Conservation (phyloP, 2,888 invertebrate genomes). For the Pandemis heparana region DNA sequence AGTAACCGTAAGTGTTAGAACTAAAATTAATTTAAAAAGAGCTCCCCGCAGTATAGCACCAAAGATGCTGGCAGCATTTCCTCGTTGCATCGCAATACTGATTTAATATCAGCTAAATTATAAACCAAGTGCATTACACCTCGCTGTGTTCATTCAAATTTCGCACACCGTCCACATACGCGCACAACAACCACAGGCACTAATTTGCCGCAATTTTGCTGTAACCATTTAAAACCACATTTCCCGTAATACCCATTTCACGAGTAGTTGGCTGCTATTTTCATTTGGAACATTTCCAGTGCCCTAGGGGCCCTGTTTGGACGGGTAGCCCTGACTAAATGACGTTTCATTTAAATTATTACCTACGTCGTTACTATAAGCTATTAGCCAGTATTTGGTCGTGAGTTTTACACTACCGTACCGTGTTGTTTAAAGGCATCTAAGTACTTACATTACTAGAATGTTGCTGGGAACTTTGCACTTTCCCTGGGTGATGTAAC, state of each 20-base stretch:
- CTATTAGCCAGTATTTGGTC: neutral
- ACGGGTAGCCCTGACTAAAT: constrained; percentile 30
- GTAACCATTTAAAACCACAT: constrained; percentile 19
- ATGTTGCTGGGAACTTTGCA: too few species aligned
- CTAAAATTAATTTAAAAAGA: too few species aligned
- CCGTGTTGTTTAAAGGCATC: neutral
- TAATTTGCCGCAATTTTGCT: constrained; percentile 3
- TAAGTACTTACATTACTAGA: neutral
- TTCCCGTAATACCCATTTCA: constrained; percentile 17
- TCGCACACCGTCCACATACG: neutral
- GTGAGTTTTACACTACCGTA: neutral
- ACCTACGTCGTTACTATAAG: constrained; percentile 5
- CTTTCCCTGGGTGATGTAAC: too few species aligned
- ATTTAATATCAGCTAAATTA: too few species aligned
- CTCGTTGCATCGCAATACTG: too few species aligned
- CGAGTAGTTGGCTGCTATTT: constrained; percentile 21
- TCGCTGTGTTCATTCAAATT: neutral
- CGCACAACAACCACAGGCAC: neutral
- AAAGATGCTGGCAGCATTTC: too few species aligned
- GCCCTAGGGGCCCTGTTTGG: constrained; percentile 22
- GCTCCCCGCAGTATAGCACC: too few species aligned
- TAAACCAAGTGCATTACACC: neutral
- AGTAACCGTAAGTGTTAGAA: too few species aligned
- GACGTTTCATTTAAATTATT: constrained; percentile 27
- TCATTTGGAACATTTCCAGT: constrained; percentile 33